A percentile compares a stretch with the other conserved stretches of the same genome.
Evolutionary conservation across 2,113 vertebrate genomes (phyloP).

Genomic region (Brachirus orientalis): DNA sequence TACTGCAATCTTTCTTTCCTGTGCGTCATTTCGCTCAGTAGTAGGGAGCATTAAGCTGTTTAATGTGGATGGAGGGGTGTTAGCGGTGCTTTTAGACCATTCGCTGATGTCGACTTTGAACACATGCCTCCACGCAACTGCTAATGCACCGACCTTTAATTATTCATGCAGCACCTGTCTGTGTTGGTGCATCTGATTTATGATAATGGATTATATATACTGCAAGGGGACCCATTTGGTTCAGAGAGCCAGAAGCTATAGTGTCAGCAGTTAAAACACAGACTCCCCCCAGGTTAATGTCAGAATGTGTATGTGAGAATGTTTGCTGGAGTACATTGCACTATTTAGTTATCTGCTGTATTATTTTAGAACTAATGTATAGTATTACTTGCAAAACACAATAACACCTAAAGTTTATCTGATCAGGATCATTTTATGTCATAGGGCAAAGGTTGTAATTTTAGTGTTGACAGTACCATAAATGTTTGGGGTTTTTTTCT

Average conservation of each 20-base stretch:
- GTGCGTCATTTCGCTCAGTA: slow-evolving; percentile 43
- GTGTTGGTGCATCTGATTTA: slow-evolving; percentile 79
- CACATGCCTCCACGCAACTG: slow-evolving; percentile 68
- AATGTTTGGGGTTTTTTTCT: no score
- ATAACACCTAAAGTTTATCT: no score
- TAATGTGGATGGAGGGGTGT: slow-evolving; percentile 56
- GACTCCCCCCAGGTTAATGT: slow-evolving; percentile 64
- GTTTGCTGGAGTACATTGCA: slow-evolving; percentile 16
- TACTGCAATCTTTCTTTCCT: slow-evolving; percentile 27
- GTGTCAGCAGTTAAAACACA: slow-evolving; percentile 81
- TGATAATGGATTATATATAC: slow-evolving; percentile 82
- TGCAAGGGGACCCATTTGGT: slow-evolving; percentile 72
- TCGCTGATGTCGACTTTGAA: slow-evolving; percentile 53
- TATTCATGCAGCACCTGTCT: slow-evolving; percentile 84
- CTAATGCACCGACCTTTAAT: slow-evolving; percentile 82
- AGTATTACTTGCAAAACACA: no score
- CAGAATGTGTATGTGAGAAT: slow-evolving; percentile 14
- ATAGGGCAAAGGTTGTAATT: no score
- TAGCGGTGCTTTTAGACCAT: slow-evolving; percentile 64
- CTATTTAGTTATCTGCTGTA: slow-evolving; percentile 8
- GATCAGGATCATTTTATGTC: no score
- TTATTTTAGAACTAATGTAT: slow-evolving; percentile 6
- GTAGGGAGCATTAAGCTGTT: slow-evolving; percentile 58
- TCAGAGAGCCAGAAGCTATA: slow-evolving; percentile 73
- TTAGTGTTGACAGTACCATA: no score